Percentiles rank a stretch among this genome's conserved stretches.
Conservation (phyloP, 2,113 vertebrate species). For the Poeciliopsis turrubarensis region DNA sequence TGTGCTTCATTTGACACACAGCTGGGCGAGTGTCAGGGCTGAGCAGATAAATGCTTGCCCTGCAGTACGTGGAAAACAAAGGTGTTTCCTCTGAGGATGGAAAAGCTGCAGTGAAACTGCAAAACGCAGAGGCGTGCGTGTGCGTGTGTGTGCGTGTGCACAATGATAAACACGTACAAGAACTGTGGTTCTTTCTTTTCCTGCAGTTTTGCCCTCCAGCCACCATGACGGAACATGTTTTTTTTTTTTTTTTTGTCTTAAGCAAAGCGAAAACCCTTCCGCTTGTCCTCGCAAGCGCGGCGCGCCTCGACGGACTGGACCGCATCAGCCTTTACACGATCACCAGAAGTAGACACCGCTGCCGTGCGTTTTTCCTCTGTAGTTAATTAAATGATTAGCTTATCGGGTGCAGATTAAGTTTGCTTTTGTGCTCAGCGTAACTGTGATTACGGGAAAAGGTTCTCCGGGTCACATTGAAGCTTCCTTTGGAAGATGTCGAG, state of each 20-base stretch:
- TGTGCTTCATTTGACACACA: constrained; percentile 53
- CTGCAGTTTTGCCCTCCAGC: neutral
- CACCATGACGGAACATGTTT: neutral
- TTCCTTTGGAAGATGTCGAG: neutral
- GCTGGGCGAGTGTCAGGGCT: constrained; percentile 48
- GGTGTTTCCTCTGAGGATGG: constrained; percentile 13
- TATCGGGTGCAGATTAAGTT: neutral
- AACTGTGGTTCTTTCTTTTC: neutral
- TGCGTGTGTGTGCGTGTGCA: neutral
- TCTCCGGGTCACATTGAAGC: neutral
- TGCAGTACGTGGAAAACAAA: constrained; percentile 21
- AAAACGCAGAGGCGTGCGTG: constrained; percentile 1
- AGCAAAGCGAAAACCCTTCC: neutral
- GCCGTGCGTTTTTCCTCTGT: neutral
- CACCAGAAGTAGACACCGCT: neutral
- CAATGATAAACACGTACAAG: neutral
- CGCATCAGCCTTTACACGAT: neutral
- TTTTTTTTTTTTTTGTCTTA: neutral
- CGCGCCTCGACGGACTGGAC: neutral
- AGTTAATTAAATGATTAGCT: neutral
- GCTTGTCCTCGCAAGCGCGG: neutral
- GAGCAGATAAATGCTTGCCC: constrained; percentile 53
- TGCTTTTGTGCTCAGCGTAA: constrained; percentile 1
- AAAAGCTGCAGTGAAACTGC: neutral
- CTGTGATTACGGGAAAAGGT: neutral